A percentile compares a stretch with the other conserved stretches of the same genome.
Conservation (phyloP, 2,888 invertebrate species). For the Agriopis aurantiaria region DNA sequence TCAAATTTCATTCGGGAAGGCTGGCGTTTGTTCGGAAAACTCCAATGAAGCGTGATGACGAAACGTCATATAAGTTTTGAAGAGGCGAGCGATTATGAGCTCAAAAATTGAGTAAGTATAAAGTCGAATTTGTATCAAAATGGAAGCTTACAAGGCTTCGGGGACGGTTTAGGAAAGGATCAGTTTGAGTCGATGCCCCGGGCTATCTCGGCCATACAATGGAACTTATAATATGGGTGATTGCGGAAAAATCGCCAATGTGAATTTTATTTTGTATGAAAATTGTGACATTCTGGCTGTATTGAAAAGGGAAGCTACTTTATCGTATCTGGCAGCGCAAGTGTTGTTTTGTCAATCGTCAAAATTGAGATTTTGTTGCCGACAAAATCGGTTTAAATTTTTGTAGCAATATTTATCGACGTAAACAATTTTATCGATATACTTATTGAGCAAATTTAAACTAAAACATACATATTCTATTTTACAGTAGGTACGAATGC, state of each 20-base stretch:
- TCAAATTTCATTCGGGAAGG: conserved; percentile 45
- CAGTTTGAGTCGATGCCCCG: conserved; percentile 74
- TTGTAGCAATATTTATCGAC: no score
- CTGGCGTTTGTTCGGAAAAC: conserved; percentile 65
- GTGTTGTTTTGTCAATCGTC: no score
- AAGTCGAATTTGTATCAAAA: conserved; percentile 65
- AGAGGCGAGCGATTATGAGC: conserved; percentile 69
- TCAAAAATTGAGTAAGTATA: conserved; percentile 55
- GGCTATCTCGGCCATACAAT: conserved; percentile 80
- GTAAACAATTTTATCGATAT: no score
- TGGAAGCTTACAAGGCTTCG: conserved; percentile 57
- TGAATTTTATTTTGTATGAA: conserved; percentile 50
- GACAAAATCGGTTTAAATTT: not conserved
- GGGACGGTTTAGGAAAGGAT: conserved; percentile 77
- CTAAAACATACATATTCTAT: no score
- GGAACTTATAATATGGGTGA: conserved; percentile 80
- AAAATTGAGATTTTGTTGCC: no score
- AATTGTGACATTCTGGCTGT: conserved; percentile 26
- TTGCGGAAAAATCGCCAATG: conserved; percentile 76
- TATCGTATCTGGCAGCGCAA: not conserved
- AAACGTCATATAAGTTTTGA: conserved; percentile 80
- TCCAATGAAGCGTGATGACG: conserved; percentile 61
- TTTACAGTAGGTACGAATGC: no score
- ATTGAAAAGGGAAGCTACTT: not conserved
- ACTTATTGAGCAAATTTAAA: no score